Conservation (phyloP, 2,113 vertebrate species). For the Nothoprocta perdicaria region DNA sequence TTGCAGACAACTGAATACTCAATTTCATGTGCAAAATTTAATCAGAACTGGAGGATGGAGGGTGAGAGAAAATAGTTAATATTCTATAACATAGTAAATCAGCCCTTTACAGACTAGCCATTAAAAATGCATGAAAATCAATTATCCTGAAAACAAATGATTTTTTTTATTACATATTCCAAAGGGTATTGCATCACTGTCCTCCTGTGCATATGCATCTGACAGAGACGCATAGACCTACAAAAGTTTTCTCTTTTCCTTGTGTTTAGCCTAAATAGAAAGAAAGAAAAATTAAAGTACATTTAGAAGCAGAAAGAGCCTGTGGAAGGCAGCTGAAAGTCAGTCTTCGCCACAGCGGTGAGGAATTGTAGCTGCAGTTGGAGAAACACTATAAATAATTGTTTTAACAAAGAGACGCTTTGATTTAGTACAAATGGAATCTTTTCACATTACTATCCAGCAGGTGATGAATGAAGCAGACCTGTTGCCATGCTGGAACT, state of each 20-base stretch:
- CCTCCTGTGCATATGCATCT: neutral
- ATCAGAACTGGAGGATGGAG: slow-evolving; percentile 7
- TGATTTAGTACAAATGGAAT: neutral
- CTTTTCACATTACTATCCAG: neutral
- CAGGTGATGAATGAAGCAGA: slow-evolving; percentile 21
- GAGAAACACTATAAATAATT: slow-evolving; percentile 12
- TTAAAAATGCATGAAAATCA: slow-evolving; percentile 46
- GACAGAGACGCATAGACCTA: neutral
- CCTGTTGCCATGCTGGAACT: neutral
- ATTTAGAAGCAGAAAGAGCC: neutral
- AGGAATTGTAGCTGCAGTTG: neutral
- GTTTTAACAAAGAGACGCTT: neutral
- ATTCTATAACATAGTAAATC: slow-evolving; percentile 33
- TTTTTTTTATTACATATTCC: neutral
- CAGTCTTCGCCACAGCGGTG: neutral
- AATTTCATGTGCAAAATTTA: slow-evolving; percentile 52
- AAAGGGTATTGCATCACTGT: neutral
- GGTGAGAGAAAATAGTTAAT: slow-evolving; percentile 18
- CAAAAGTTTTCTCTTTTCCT: neutral
- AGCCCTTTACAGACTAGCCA: neutral
- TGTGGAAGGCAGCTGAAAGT: neutral
- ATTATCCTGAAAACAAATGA: neutral
- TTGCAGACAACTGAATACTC: slow-evolving; percentile 60
- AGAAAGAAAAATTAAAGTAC: neutral
- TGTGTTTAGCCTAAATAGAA: neutral